phyloP scores from a whole-genome alignment of 2,888 invertebrate species.

The Lissocephala sabroskyi region DNA sequence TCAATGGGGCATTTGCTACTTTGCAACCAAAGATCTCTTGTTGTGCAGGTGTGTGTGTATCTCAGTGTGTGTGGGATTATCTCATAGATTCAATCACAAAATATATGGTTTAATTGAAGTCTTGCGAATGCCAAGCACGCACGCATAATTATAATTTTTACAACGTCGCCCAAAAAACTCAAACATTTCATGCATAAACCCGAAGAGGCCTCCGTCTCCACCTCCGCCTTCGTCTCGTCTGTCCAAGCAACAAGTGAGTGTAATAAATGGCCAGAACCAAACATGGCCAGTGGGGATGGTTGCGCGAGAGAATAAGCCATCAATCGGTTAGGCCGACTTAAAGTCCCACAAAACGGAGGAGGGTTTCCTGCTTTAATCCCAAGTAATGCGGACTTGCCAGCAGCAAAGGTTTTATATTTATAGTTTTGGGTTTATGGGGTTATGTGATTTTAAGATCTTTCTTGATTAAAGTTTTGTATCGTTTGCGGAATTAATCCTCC shows the following conservation, averaged over 20 bases:
- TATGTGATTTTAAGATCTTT: too few species aligned
- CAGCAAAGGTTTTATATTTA: too few species aligned
- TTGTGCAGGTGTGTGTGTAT: too few species aligned
- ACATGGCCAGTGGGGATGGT: slow-evolving; percentile 37
- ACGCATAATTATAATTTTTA: slow-evolving; percentile 64
- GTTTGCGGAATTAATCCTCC: too few species aligned
- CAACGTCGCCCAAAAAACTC: slow-evolving; percentile 56
- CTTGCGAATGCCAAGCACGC: slow-evolving; percentile 44
- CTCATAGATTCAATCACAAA: slow-evolving; percentile 54
- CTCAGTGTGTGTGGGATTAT: slow-evolving; percentile 27
- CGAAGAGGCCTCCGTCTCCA: slow-evolving; percentile 23
- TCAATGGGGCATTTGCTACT: too few species aligned
- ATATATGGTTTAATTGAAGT: slow-evolving; percentile 22
- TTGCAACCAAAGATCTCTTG: too few species aligned
- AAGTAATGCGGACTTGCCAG: too few species aligned
- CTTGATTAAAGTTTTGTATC: too few species aligned
- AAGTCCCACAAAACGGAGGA: too few species aligned
- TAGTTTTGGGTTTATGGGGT: too few species aligned
- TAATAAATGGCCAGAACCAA: slow-evolving; percentile 44
- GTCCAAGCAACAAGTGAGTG: slow-evolving; percentile 17
- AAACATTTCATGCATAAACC: slow-evolving; percentile 53
- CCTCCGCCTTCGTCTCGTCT: neutral
- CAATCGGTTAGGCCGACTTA: neutral
- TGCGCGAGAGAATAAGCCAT: neutral
- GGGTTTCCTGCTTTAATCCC: too few species aligned